Percentiles rank a stretch among this genome's conserved stretches.
Conservation (phyloP, 1,140 invertebrate genomes). For the Apolygus lucorum region DNA sequence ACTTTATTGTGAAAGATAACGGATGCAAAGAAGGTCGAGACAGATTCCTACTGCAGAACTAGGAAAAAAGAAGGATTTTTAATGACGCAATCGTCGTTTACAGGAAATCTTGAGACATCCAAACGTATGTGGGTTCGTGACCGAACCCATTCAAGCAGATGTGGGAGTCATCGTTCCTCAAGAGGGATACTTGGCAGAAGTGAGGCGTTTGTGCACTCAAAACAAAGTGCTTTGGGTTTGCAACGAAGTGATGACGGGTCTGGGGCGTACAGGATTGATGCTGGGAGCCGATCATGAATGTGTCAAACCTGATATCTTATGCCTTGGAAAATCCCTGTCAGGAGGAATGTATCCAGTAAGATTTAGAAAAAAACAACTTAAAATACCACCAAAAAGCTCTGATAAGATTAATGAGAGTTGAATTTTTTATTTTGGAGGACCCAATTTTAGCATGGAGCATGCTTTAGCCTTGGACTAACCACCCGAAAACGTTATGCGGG, state of each 20-base stretch:
- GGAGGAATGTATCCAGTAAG: constrained; percentile 71
- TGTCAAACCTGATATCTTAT: constrained; percentile 63
- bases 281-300: constrained; percentile 52
- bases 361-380: too few relatives aligned
- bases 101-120: constrained; percentile 64
- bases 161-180: constrained; percentile 90
- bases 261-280: constrained; percentile 55
- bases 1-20: too few relatives aligned
- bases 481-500: too few relatives aligned
- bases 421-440: too few relatives aligned
- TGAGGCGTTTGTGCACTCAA: constrained; percentile 56
- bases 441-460: too few relatives aligned
- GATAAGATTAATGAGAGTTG: too few relatives aligned
- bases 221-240: constrained; percentile 62
- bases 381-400: too few relatives aligned
- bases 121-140: constrained; percentile 91
- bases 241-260: constrained; percentile 65
- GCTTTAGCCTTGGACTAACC: too few relatives aligned
- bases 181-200: constrained; percentile 73
- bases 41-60: too few relatives aligned
- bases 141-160: constrained; percentile 98
- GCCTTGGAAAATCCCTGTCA: constrained; percentile 72
- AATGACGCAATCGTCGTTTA: constrained; percentile 24
- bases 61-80: too few relatives aligned
- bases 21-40: too few relatives aligned